phyloP scores from a whole-genome alignment of 2,888 invertebrate species.

The Eucriotettix oculatus region DNA sequence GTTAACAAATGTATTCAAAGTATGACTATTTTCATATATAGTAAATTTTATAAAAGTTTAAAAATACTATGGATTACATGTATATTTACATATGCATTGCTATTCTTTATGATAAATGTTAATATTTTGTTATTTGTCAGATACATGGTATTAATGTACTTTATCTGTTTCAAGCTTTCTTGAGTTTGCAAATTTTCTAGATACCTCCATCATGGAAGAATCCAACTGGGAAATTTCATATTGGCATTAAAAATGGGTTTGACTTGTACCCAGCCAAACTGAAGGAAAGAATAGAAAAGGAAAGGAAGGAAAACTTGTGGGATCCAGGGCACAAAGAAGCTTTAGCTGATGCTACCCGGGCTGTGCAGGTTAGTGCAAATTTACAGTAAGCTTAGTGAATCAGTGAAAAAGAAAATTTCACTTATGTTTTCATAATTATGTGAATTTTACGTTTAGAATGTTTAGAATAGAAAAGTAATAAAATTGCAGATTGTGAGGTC shows the following conservation, averaged over 20 bases:
- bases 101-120: neutral
- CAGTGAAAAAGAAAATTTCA: neutral
- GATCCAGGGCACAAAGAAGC: constrained; percentile 65
- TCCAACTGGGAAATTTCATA: constrained; percentile 65
- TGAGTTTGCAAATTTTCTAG: constrained; percentile 26
- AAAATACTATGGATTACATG: no score
- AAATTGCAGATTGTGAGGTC: no score
- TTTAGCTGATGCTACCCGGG: constrained; percentile 58
- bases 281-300: constrained; percentile 61
- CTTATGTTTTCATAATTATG: no score
- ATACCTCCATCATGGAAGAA: constrained; percentile 71
- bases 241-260: constrained; percentile 73
- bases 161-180: neutral
- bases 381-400: neutral
- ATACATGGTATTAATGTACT: neutral
- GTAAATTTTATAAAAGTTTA: no score
- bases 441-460: no score
- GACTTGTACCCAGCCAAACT: constrained; percentile 76
- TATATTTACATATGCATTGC: no score
- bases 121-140: neutral
- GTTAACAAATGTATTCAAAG: no score
- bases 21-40: no score
- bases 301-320: constrained; percentile 69
- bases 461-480: no score
- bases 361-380: constrained; percentile 34